These are phyloP conservation scores for Hassar affinis DNA, from an alignment of 2,113 vertebrate species.

Conservation along the genomic window DNA sequence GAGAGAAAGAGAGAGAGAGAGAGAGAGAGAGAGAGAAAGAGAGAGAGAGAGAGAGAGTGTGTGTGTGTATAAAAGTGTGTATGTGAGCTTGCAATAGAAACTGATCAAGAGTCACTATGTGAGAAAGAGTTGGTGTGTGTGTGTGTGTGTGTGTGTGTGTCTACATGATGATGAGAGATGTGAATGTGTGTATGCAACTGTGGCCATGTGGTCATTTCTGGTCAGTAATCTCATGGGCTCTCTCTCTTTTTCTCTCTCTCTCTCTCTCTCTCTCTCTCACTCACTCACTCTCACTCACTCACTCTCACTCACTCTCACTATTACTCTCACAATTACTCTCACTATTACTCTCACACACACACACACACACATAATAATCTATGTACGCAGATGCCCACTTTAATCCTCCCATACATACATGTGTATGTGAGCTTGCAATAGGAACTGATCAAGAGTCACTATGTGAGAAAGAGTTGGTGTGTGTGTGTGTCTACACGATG, in stretches of 20 bases:
- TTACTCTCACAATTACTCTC: no score
- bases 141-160: not conserved
- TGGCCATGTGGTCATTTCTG: constrained; percentile 31
- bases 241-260: no score
- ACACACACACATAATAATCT: no score
- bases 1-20: not conserved
- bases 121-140: no score
- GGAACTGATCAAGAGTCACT: not conserved
- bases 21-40: no score
- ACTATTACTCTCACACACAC: constrained; percentile 17
- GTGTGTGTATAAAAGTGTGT: not conserved
- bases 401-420: constrained; percentile 50
- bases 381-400: constrained; percentile 41
- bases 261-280: no score
- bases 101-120: not conserved
- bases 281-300: no score
- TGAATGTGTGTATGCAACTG: not conserved
- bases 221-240: constrained; percentile 42
- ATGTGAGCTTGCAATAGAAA: not conserved
- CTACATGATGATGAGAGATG: not conserved
- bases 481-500: not conserved
- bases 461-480: no score
- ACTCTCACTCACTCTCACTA: no score
- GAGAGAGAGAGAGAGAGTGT: not conserved
- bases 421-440: not conserved